Base-by-base conservation (phyloP, 2,888 invertebrate genomes). In the Pristionchus maxplancki region DNA sequence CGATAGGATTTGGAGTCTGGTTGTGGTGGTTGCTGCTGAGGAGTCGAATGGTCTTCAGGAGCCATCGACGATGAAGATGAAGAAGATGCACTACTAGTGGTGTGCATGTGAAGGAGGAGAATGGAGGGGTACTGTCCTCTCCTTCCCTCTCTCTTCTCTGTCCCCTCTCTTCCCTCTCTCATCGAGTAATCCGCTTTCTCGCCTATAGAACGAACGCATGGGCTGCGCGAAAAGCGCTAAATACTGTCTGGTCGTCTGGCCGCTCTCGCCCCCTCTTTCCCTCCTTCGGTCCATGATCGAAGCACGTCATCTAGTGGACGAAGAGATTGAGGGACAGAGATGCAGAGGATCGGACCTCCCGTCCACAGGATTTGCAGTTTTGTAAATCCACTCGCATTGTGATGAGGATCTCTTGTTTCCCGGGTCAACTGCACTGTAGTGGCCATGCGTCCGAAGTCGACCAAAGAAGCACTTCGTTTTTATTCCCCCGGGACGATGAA, bases 101-200 rank as follows among this genome's bases (percentile, higher is more conserved):
- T 83, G 20, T 53, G 82, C 50, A 83, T 81, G 8, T 17, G 48
- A 50, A 1, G 78, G 15, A 34, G 20, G 13, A 13, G 24, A 48
- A n/a, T 24, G 44, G 1, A 28, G 78, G 78, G 44, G 40, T 44
- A 78, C 44, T 78, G 44, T 20, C 11, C 40, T 40, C 37, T 40
- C 37, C 40, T 24, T 24, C 74, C 24, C 71, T 71, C 71, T 64
- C 64, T 71, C 74, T 74, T 34, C 28, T 44, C 28, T 24, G 9
- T n/a, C 40, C 40, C 20, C 44, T 28, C 58, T 24, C n/a, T 44
- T 20, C n/a, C n/a, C n/a, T n/a, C n/a, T n/a, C n/a, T n/a, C n/a
- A n/a, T n/a, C 78, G 37, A n/a, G 78, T 78, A 78, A 78, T 78
- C 78, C 78, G n/a, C 78, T 78, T 48, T 44, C 78, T 48, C 78